Evolutionary conservation across 2,888 invertebrate genomes (phyloP), one percentile per base, ranked within the genome.

Genomic region (Andrena camellia): DNA sequence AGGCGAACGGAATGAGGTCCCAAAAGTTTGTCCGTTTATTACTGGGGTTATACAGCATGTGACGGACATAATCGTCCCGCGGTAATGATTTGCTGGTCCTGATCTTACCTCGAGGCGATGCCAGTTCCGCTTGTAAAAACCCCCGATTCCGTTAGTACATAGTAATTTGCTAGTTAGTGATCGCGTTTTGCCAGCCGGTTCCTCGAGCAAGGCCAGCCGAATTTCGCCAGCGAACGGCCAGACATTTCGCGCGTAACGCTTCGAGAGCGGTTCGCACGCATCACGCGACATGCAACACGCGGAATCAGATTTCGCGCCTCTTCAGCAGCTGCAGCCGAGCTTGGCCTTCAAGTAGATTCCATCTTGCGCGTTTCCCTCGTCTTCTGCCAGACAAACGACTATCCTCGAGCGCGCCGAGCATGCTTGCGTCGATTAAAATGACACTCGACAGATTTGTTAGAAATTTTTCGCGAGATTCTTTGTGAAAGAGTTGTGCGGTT

Each of bases 221-320:
- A 85, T 79, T 77, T 62, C 66, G 70, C 59, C 8, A 54, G 31
- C 66, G 35, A n/a, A 33, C 29, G 57, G 33, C 23, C 62, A 35
- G 29, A 20, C 20, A 67, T 62, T 20, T 29, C n/a, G 35, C 59
- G 48, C 60, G 48, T 48, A 13, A 1, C n/a, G 23, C n/a, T 7
- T 31, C 6, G 13, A 29, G n/a, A 26, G 57, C 57, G 23, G 57
- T 57, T 57, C 57, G 57, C 10, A 31, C n/a, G 42, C 42, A 23
- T 13, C n/a, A 48, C 29, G 29, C 17, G 6, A 57, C 88, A 77
- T 71, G 75, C 84, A 83, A 89, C 82, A 79, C 71, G 62, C 54
- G 73, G 88, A 86, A 74, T 90, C 88, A 50, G 59, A 87, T 90
- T 90, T 88, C 90, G 74, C 78, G 64, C 72, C 57, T 23, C 63